These are phyloP conservation scores for Pterostichus madidus DNA, from an alignment of 2,888 invertebrate species.

Conservation along the genomic window DNA sequence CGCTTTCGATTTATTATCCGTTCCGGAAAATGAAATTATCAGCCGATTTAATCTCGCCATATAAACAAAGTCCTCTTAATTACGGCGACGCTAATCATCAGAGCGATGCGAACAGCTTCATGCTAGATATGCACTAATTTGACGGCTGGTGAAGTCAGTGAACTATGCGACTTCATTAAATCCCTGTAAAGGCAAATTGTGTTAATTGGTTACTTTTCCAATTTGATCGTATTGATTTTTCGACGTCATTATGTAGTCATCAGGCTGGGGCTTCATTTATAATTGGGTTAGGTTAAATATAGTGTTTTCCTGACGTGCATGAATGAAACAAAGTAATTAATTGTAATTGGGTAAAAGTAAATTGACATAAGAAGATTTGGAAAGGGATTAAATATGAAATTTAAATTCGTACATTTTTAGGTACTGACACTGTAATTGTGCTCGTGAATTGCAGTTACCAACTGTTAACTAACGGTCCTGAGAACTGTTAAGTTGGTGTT, in stretches of 20 bases:
- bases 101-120: too few species aligned
- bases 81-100: background rate
- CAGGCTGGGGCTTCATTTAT: background rate
- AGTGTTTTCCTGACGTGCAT: too few species aligned
- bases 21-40: slow-evolving; percentile 39
- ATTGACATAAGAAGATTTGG: too few species aligned
- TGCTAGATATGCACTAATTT: slow-evolving; percentile 20
- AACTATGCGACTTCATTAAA: slow-evolving; percentile 35
- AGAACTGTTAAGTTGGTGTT: too few species aligned
- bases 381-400: too few species aligned
- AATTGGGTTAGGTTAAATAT: background rate
- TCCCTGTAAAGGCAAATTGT: slow-evolving; percentile 1
- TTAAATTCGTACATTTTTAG: too few species aligned
- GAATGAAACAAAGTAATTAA: too few species aligned
- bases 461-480: too few species aligned
- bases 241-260: background rate
- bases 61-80: slow-evolving; percentile 45
- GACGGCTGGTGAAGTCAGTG: slow-evolving; percentile 1
- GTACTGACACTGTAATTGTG: too few species aligned
- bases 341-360: too few species aligned
- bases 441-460: too few species aligned
- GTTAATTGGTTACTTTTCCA: slow-evolving; percentile 44
- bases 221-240: slow-evolving; percentile 23
- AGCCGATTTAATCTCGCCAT: slow-evolving; percentile 42
- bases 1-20: slow-evolving; percentile 43